Percentiles rank a stretch among this genome's conserved stretches.
Conservation (phyloP, 2,113 vertebrate genomes). For the Pollimyrus isidori region DNA sequence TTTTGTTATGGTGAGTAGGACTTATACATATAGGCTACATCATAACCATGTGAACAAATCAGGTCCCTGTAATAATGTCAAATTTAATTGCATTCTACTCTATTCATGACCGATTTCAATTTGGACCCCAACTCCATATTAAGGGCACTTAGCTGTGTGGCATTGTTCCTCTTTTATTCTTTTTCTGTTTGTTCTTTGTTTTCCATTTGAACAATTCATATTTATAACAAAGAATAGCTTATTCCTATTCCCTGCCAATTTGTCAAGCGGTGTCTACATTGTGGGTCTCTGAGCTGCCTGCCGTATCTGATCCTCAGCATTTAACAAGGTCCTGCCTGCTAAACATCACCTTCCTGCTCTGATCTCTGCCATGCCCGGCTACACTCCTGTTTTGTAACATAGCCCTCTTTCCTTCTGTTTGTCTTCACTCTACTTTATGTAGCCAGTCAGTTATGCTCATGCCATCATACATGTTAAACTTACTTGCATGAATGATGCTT, state of each 20-base stretch:
- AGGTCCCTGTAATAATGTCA: not conserved
- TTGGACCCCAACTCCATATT: constrained; percentile 3
- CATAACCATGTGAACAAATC: not conserved
- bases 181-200: not conserved
- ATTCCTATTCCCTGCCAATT: not conserved
- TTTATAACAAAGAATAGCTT: not conserved
- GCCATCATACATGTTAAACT: not conserved
- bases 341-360: not conserved
- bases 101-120: not conserved
- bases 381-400: not conserved
- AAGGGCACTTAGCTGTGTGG: constrained; percentile 3
- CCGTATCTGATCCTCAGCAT: not conserved
- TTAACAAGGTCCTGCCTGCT: not conserved
- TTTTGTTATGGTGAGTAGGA: not conserved
- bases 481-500: not conserved
- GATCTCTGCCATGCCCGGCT: not conserved
- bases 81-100: not conserved
- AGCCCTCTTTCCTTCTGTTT: not conserved
- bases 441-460: not conserved
- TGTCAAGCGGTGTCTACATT: not conserved
- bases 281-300: not conserved
- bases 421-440: not conserved
- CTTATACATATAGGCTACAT: not conserved
- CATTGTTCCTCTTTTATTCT: not conserved
- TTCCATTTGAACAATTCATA: not conserved